phyloP scores from a whole-genome alignment of 64 coral and sea anemone species.

The Cladopsammia gracilis region DNA sequence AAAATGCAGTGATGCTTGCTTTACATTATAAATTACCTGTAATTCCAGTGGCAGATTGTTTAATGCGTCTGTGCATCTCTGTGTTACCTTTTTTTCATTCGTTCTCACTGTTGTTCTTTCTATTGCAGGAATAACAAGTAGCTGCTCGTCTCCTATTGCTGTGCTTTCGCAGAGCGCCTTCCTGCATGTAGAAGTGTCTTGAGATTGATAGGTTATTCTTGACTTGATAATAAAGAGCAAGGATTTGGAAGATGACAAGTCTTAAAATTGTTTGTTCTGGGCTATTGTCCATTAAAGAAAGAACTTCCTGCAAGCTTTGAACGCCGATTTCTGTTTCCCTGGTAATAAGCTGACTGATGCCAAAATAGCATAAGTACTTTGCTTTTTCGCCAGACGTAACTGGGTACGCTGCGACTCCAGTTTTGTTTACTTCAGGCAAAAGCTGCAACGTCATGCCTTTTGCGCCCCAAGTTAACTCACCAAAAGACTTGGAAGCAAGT shows the following conservation, averaged over 20 bases:
- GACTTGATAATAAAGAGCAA: neutral
- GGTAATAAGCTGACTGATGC: neutral
- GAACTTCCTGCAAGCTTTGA: neutral
- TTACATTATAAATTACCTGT: neutral
- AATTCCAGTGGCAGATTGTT: neutral
- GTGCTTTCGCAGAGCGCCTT: neutral
- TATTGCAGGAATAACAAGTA: neutral
- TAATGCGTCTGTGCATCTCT: neutral
- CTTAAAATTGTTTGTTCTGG: neutral
- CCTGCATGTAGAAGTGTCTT: neutral
- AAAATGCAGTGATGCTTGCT: neutral
- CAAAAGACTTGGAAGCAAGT: neutral
- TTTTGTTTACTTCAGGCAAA: neutral
- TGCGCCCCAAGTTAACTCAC: neutral
- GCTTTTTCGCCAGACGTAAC: neutral
- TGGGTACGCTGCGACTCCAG: neutral
- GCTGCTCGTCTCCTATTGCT: neutral
- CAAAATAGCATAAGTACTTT: conserved; percentile 17
- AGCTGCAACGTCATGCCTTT: neutral
- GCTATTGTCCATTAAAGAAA: neutral
- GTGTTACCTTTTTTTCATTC: too few relatives aligned
- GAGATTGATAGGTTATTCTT: too few relatives aligned
- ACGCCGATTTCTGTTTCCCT: neutral
- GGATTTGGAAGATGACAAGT: neutral
- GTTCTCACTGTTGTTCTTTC: too few relatives aligned